Evolutionary conservation across 2,888 invertebrate species (phyloP), one percentile per base, ranked within the genome.

Genomic region (Schizotus pectinicornis): DNA sequence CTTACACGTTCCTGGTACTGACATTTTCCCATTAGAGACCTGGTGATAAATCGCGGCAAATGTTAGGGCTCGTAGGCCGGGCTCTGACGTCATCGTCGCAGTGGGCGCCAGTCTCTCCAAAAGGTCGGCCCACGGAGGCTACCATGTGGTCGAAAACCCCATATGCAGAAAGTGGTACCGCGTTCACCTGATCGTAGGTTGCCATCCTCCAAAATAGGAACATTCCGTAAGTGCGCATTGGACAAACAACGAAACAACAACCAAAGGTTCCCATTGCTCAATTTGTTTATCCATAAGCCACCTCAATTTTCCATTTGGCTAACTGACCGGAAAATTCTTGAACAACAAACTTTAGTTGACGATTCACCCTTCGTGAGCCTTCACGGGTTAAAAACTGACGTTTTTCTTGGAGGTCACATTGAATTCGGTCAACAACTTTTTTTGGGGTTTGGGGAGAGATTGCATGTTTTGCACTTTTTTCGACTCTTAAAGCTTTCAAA

Each of bases 81-180:
- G 9, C 11, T 30, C 53, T 67, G 69, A 71, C 70, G 70, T 70
- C 67, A 70, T 36, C 39, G 22, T 5, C 5, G 42, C 39, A 57
- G 67, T 66, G 68, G 70, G 71, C 64, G 67, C 64, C 64, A 56
- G 67, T 66, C 65, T 70, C 63, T 68, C 72, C 70, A 72, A 72
- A 72, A 69, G 60, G 59, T 46, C 66, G 61, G 61, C 72, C 72
- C 67, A 71, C 72, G 41, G 49, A 58, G 41, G 56, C 65, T 62
- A 67, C 63, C 67, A 61, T 64, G 63, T 67, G 66, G 67, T 66
- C 64, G 66, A 62, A 63, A 67, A 64, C 54, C 61, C 69, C 68
- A 67, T 70, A 59, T 59, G 59, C 54, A 59, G 59, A 54, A 46
- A 53, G 43, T 38, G 34, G 49, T 45, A 51, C 51, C 51, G 51